These are phyloP conservation scores for Elegia similella DNA, from an alignment of 2,888 invertebrate species.

Conservation along the genomic window DNA sequence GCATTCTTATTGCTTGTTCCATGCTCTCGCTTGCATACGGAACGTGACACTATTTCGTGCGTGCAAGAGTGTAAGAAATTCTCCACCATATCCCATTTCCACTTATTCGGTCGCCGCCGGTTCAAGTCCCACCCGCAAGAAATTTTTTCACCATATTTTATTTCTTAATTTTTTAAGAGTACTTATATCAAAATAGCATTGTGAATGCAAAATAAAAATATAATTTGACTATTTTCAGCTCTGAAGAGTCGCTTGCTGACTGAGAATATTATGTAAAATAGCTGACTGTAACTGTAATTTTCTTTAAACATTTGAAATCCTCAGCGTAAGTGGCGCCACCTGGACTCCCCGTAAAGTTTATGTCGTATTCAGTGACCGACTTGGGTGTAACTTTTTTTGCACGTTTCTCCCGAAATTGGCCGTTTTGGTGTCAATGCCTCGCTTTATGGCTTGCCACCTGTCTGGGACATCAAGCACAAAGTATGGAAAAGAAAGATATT, in stretches of 20 bases:
- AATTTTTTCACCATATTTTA: no score
- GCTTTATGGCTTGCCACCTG: slow-evolving; percentile 17
- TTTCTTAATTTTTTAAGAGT: no score
- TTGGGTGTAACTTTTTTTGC: slow-evolving; percentile 24
- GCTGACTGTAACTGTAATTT: slow-evolving; percentile 8
- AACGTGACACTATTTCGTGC: no score
- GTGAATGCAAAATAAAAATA: no score
- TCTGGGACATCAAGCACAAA: slow-evolving; percentile 11
- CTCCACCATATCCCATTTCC: no score
- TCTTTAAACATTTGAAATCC: slow-evolving; percentile 11
- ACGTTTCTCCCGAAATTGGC: slow-evolving; percentile 15
- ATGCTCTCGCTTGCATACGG: no score
- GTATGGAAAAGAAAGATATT: not conserved
- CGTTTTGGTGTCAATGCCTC: slow-evolving; percentile 18
- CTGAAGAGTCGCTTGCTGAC: not conserved
- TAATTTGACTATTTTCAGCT: not conserved
- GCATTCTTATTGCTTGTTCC: no score
- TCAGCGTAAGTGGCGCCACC: slow-evolving; percentile 22
- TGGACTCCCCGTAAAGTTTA: slow-evolving; percentile 34
- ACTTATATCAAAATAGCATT: no score
- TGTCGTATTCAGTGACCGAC: slow-evolving; percentile 47
- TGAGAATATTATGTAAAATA: not conserved
- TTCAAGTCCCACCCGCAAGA: no score
- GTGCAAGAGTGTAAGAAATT: no score
- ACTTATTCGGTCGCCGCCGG: no score